Base-by-base conservation (phyloP, 1,140 invertebrate species). In the Papilio xuthus region DNA sequence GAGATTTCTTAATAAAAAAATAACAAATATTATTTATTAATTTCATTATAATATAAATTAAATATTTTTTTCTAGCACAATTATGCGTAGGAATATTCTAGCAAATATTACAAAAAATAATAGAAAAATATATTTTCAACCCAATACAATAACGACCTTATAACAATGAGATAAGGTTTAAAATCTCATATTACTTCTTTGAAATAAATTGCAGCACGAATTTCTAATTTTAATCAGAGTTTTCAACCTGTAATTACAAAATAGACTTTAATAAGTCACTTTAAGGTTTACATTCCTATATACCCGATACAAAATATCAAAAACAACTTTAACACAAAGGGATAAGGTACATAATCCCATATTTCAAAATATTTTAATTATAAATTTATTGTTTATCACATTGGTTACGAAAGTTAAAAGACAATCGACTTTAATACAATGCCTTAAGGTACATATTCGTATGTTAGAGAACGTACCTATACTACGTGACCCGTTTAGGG, bases 321-420 rank as follows among this genome's bases (percentile, higher is more conserved):
- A 53, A 53, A 53, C 18, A 6, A 4, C 13, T 13, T 18, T 53
- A 53, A 67, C 60, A 67, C 60, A 28, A 26, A 15, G 10, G 60
- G 23, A 32, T 67, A 67, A 32, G 60, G 28, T 67, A 67, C 26
- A 67, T 12, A 67, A 67, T 67, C 23, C 60, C 60, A 67, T 67
- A 26, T 7, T 67, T 28, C 56, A 26, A 23, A 23, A 63, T 23
- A 60, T 60, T 20, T 23, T 13, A 63, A 4, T 63, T 15, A 7
- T 23, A 60, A 63, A 63, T 47, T 47, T 47, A 18, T 47, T 47
- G 12, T 15, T 47, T 47, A 44, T 44, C 9, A n/a, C n/a, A n/a
- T n/a, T n/a, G n/a, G 41, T 4, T 41, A 41, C 9, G 9, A 41
- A 41, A 6, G 18, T 2, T 6, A 18, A 50, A 18, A 50, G 47